Percentiles rank a stretch among this genome's conserved stretches.
phyloP scores from a whole-genome alignment of 2,888 invertebrate species.

The Cataglyphis rosenhaueri region DNA sequence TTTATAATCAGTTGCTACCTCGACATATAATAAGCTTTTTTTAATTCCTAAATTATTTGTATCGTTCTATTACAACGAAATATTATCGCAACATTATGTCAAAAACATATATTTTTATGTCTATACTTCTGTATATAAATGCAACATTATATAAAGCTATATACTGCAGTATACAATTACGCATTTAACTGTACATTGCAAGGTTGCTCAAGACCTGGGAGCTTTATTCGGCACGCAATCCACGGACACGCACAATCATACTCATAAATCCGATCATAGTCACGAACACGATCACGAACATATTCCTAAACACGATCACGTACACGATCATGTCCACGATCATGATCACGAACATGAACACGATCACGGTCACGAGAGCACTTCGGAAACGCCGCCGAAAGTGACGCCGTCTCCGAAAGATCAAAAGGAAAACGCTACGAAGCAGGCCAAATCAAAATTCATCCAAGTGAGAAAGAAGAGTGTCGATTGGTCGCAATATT shows the following conservation, averaged over 20 bases:
- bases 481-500: slow-evolving; percentile 95
- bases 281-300: slow-evolving; percentile 69
- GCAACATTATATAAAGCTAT: neutral
- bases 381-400: slow-evolving; percentile 80
- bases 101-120: neutral
- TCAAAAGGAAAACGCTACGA: slow-evolving; percentile 75
- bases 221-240: slow-evolving; percentile 91
- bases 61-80: neutral
- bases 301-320: slow-evolving; percentile 71
- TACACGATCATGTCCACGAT: slow-evolving; percentile 75
- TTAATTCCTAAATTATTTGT: neutral
- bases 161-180: neutral
- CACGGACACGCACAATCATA: slow-evolving; percentile 85
- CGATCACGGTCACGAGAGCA: slow-evolving; percentile 77
- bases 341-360: slow-evolving; percentile 75
- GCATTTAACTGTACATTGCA: neutral
- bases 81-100: neutral
- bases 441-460: slow-evolving; percentile 78
- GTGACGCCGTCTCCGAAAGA: slow-evolving; percentile 65
- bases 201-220: slow-evolving; percentile 83
- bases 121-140: neutral
- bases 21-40: neutral
- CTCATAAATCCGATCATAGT: slow-evolving; percentile 67
- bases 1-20: neutral
- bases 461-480: slow-evolving; percentile 91